These are phyloP conservation scores for Chiroxiphia lanceolata DNA, from an alignment of 2,797 vertebrate genomes.

Conservation along the genomic window DNA sequence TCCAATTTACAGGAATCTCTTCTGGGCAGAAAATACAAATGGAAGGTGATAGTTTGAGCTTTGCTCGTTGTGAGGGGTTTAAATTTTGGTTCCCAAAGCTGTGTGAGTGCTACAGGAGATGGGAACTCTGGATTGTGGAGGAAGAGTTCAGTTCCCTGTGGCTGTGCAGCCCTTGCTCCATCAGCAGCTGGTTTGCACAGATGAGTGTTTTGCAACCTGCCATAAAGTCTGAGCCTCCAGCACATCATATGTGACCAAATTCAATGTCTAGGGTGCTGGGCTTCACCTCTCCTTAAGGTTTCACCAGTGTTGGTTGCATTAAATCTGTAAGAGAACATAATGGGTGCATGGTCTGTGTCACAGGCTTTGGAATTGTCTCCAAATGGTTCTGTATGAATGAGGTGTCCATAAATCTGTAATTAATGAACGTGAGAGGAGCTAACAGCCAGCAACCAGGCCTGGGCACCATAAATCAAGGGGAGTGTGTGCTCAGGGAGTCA, in stretches of 20 bases:
- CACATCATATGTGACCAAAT: rapidly evolving
- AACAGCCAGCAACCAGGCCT: background rate
- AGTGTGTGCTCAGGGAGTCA: background rate
- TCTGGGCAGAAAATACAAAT: background rate
- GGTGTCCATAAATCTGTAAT: background rate
- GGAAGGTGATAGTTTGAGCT: background rate
- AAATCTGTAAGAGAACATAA: rapidly evolving
- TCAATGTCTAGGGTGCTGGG: background rate
- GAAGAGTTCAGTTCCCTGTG: background rate
- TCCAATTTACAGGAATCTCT: background rate
- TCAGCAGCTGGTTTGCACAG: background rate
- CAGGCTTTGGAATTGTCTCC: background rate
- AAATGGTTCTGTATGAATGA: background rate
- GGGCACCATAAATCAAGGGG: background rate
- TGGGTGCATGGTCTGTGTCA: background rate
- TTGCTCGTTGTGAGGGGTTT: rapidly evolving
- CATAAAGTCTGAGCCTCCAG: background rate
- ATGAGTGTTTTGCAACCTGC: background rate
- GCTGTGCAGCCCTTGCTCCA: background rate
- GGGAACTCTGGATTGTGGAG: background rate
- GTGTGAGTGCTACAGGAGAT: background rate
- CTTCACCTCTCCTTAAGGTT: background rate
- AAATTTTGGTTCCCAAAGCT: background rate
- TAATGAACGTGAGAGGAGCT: background rate
- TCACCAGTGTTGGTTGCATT: background rate